phyloP scores from a whole-genome alignment of 2,113 vertebrate genomes.

The Amphiprion percula region DNA sequence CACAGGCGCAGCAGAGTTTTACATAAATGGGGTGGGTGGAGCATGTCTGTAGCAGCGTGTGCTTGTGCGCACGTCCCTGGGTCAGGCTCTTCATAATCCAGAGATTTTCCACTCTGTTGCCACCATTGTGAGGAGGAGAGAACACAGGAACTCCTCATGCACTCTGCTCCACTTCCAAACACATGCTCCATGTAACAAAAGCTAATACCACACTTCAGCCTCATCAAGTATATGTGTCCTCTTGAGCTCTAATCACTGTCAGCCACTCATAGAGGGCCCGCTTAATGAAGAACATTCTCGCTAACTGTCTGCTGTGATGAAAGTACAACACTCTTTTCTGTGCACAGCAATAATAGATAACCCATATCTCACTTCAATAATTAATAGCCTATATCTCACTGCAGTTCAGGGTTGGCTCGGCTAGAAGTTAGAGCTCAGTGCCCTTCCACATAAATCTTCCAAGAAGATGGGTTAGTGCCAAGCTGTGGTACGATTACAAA shows the following conservation, averaged over 20 bases:
- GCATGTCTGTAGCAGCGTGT: slow-evolving; percentile 26
- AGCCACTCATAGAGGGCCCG: slow-evolving; percentile 57
- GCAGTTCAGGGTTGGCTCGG: slow-evolving; percentile 32
- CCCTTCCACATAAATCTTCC: slow-evolving; percentile 50
- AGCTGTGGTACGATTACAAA: neutral
- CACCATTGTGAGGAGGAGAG: slow-evolving; percentile 67
- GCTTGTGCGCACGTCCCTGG: slow-evolving; percentile 30
- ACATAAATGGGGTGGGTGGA: slow-evolving; percentile 57
- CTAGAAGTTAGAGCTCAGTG: slow-evolving; percentile 12
- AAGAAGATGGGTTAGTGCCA: slow-evolving; percentile 7
- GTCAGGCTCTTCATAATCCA: slow-evolving; percentile 69
- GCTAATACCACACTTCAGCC: slow-evolving; percentile 65
- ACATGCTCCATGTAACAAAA: slow-evolving; percentile 57
- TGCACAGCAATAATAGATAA: slow-evolving; percentile 69
- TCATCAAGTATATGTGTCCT: slow-evolving; percentile 70
- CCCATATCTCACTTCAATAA: slow-evolving; percentile 63
- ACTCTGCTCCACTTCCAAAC: slow-evolving; percentile 63
- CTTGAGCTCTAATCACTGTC: slow-evolving; percentile 74
- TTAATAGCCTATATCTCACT: slow-evolving; percentile 53
- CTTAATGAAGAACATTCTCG: slow-evolving; percentile 67
- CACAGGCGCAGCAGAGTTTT: slow-evolving; percentile 50
- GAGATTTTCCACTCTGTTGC: slow-evolving; percentile 75
- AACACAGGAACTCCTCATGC: slow-evolving; percentile 59
- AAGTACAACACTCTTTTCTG: slow-evolving; percentile 56
- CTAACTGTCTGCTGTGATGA: slow-evolving; percentile 59